Base-by-base conservation (phyloP, 2,888 invertebrate genomes). In the Sisyra terminalis region DNA sequence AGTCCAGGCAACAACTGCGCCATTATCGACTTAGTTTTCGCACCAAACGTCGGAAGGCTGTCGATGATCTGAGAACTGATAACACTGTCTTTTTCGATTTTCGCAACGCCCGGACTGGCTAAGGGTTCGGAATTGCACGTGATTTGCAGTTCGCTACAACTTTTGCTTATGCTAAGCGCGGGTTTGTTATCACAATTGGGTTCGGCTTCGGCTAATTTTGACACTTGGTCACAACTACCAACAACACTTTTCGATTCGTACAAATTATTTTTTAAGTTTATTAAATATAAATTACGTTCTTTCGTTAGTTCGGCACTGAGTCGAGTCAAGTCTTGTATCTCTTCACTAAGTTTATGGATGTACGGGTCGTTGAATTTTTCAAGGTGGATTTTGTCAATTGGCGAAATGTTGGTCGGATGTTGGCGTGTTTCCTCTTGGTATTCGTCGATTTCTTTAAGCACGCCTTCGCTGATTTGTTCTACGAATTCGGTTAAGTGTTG, bases 401-500 rank as follows among this genome's bases (percentile, higher is more conserved):
- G 66, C 66, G 50, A 68, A 56, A 46, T 65, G 11, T 37, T 37
- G 14, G 16, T 18, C 3, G 16, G 37, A 8, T 65, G 55, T 65
- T 65, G 38, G 62, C 61, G 58, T 64, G 67, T 45, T 63, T 60
- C 55, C 63, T 64, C 48, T 62, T 65, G 48, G 63, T 73, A 57
- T 61, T 70, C 57, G 54, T 85, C 83, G 47, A 85, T 76, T 61
- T 86, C 84, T 48, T 79, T 76, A 43, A 84, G 67, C 46, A 87
- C 63, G 56, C 84, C 84, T 54, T 83, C 83, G 54, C 82, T 82
- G n/a, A 86, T 63, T 55, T 80, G 78, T 54, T 86, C 85, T 2
- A 85, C 84, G 52, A 85, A 84, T 52, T 84, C 82, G 2, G 78
- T 77, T 46, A 85, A 65, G 55, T 84, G 80, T 51, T 74, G 74